phyloP scores from a whole-genome alignment of 2,113 vertebrate species.

The Hipposideros armiger region DNA sequence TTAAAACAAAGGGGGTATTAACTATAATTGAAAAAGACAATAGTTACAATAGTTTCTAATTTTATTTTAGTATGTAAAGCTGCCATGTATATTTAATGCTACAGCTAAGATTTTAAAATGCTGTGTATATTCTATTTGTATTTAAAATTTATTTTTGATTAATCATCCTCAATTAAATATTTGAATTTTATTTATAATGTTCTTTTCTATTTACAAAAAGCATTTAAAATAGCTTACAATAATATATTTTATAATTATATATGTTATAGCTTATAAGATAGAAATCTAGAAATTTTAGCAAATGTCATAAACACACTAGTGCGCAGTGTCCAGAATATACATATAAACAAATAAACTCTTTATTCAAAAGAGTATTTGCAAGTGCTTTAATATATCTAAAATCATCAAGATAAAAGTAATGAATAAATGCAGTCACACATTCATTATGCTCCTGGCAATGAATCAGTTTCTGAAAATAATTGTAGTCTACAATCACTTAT shows the following conservation, averaged over 20 bases:
- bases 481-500: not conserved
- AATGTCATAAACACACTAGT: not conserved
- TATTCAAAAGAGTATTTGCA: not conserved
- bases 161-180: not conserved
- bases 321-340: not conserved
- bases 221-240: not conserved
- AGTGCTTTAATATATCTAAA: not conserved
- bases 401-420: not conserved
- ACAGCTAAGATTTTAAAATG: conserved; percentile 35
- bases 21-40: not conserved
- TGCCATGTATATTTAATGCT: not conserved
- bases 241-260: not conserved
- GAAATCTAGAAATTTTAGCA: not conserved
- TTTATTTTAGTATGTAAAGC: not conserved
- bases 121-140: not conserved
- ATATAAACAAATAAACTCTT: not conserved
- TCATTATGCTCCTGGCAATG: not conserved
- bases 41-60: not conserved
- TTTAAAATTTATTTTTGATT: not conserved
- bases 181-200: not conserved
- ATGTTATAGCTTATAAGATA: not conserved
- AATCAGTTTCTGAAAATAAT: not conserved
- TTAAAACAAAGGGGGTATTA: not conserved
- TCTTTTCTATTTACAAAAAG: not conserved
- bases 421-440: not conserved